These are phyloP conservation scores for Gnathonemus echidnorhynchus DNA, from an alignment of 2,113 vertebrate genomes.

Conservation along the genomic window DNA sequence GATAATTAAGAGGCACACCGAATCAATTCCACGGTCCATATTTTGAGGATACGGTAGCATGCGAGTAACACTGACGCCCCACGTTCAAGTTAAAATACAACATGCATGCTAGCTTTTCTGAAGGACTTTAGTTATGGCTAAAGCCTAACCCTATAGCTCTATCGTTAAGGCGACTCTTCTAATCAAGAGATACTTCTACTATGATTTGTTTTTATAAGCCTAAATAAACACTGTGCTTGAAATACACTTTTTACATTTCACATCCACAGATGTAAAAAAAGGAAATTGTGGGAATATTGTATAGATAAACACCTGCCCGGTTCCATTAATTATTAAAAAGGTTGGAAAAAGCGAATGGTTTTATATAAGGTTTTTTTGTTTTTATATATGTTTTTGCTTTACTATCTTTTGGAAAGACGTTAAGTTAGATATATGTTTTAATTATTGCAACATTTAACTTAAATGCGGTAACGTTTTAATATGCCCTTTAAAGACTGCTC, in stretches of 20 bases:
- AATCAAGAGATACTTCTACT: neutral
- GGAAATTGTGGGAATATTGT: neutral
- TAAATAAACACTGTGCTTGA: neutral
- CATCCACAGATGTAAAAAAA: neutral
- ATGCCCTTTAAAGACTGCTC: neutral
- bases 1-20: neutral
- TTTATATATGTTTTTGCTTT: neutral
- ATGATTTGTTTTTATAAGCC: neutral
- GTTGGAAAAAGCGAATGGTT: neutral
- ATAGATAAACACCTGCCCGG: neutral
- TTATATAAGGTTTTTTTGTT: neutral
- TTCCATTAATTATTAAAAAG: slow-evolving; percentile 3
- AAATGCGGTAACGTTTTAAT: neutral
- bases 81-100: neutral
- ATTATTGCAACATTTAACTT: neutral
- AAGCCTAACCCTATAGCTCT: neutral
- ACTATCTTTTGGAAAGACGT: neutral
- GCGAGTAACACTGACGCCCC: neutral
- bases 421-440: neutral
- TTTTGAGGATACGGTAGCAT: neutral
- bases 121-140: neutral
- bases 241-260: neutral
- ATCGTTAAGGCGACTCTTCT: neutral
- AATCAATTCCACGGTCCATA: neutral
- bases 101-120: neutral